phyloP scores from a whole-genome alignment of 2,113 vertebrate genomes.

The Archocentrus centrarchus region DNA sequence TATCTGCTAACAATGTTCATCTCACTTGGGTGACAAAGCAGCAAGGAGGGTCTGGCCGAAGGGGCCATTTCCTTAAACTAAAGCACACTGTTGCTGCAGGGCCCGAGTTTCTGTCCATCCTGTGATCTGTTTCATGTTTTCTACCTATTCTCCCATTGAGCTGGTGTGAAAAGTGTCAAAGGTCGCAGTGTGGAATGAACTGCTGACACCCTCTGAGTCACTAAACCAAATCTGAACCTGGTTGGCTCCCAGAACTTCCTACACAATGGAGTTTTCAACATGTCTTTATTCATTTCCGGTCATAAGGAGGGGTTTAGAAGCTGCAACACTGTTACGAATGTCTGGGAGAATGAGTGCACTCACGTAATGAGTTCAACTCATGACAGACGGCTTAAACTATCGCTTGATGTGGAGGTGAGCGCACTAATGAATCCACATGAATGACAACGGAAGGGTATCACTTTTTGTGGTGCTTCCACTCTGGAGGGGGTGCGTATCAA shows the following conservation, averaged over 20 bases:
- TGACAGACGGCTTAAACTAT: slow-evolving; percentile 69
- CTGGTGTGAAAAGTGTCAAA: slow-evolving; percentile 75
- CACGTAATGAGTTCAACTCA: slow-evolving; percentile 34
- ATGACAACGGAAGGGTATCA: slow-evolving; percentile 67
- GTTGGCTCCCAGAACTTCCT: slow-evolving; percentile 30
- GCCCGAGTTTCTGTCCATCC: slow-evolving; percentile 70
- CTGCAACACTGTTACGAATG: slow-evolving; percentile 25
- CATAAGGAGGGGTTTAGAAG: slow-evolving; percentile 36
- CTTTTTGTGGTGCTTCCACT: slow-evolving; percentile 75
- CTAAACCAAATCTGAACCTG: slow-evolving; percentile 57
- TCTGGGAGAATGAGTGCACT: slow-evolving; percentile 20
- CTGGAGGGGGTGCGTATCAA: slow-evolving; percentile 80
- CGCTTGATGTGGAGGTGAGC: slow-evolving; percentile 48
- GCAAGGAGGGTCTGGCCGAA: slow-evolving; percentile 71
- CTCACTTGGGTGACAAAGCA: slow-evolving; percentile 85
- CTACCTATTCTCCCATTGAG: slow-evolving; percentile 63
- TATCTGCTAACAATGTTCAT: slow-evolving; percentile 88
- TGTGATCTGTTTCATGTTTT: slow-evolving; percentile 77
- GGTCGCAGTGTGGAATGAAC: slow-evolving; percentile 65
- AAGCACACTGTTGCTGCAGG: slow-evolving; percentile 57
- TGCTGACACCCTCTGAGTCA: slow-evolving; percentile 44
- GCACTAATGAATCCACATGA: slow-evolving; percentile 60
- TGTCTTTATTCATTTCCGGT: slow-evolving; percentile 33
- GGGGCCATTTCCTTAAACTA: slow-evolving; percentile 80
- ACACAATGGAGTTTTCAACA: slow-evolving; percentile 8